Conservation (phyloP, 2,888 invertebrate species). For the Coecobrya sp. region DNA sequence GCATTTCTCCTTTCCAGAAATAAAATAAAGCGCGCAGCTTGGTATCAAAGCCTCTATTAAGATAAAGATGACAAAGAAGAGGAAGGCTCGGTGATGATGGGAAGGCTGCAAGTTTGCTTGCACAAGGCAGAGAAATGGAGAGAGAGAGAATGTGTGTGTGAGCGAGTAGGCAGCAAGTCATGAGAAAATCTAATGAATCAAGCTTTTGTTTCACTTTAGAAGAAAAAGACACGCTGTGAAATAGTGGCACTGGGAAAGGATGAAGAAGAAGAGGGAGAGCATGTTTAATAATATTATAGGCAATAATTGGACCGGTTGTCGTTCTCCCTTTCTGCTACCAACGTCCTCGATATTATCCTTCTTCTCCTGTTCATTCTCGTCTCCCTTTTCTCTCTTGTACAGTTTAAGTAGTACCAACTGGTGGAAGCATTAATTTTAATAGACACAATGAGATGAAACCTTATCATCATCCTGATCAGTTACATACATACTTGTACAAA, state of each 20-base stretch:
- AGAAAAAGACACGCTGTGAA: conserved; percentile 19
- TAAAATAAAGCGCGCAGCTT: neutral
- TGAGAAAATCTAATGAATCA: conserved; percentile 79
- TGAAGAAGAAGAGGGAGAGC: conserved; percentile 47
- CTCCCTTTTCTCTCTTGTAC: conserved; percentile 20
- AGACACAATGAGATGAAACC: conserved; percentile 81
- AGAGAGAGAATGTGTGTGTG: neutral
- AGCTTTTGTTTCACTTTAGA: conserved; percentile 76
- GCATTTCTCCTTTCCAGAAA: neutral
- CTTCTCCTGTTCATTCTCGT: conserved; percentile 28
- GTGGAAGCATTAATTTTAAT: conserved; percentile 80
- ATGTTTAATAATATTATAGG: conserved; percentile 74
- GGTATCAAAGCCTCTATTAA: conserved; percentile 2
- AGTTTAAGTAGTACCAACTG: conserved; percentile 66
- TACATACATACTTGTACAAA: conserved; percentile 30
- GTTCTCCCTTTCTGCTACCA: conserved; percentile 15
- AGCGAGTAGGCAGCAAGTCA: conserved; percentile 43
- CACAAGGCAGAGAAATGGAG: neutral
- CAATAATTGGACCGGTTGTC: conserved; percentile 78
- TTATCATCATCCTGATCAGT: conserved; percentile 72
- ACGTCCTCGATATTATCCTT: conserved; percentile 34
- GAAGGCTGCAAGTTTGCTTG: neutral
- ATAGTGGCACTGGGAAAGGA: neutral
- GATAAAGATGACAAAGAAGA: conserved; percentile 11
- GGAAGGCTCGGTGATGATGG: neutral